Evolutionary conservation across 2,797 vertebrate genomes (phyloP), one percentile per base, ranked within the genome.

Genomic region (Carcharodon carcharias): DNA sequence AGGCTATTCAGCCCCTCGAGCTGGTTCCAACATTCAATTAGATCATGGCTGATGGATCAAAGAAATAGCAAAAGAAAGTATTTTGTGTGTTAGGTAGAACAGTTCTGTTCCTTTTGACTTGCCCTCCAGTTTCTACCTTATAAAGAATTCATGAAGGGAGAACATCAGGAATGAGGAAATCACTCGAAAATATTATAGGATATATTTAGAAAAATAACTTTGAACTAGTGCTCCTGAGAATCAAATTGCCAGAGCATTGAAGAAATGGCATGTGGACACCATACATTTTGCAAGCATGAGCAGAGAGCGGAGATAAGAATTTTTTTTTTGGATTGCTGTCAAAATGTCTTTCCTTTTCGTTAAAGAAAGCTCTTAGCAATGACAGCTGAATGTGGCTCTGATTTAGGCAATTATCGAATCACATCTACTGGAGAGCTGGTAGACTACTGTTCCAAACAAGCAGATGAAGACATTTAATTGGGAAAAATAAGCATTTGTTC

Each of bases 401-500:
- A 95, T 95, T 95, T 73, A 31, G 31, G 94, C 69, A 95, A 95
- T 95, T 95, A 95, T 95, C 50, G 12, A 77, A n/a, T 77, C 69
- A 73, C 28, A 95, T 95, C 69, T 8, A 77, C 67, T 18, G 45
- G 94, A 73, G 45, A 40, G 94, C 16, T 95, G 73, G 50, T 9
- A 3, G 50, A 54, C 40, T 95, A 45, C 69, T 95, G 67, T 73
- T 95, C 31, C 67, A 95, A 77, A 95, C 69, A 71, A 77, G 26
- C 69, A 73, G 94, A 77, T 95, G 93, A 95, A 71, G 93, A 54
- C 40, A 50, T 50, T 71, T 95, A 95, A 95, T 95, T 95, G 54
- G 89, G 28, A 92, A 63, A 95, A 95, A 73, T 69, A 71, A 95
- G 45, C 94, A 95, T 95, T 95, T 77, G 94, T 95, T 95, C 94